phyloP scores from a whole-genome alignment of 2,888 invertebrate genomes.

The Phyllotreta striolata region DNA sequence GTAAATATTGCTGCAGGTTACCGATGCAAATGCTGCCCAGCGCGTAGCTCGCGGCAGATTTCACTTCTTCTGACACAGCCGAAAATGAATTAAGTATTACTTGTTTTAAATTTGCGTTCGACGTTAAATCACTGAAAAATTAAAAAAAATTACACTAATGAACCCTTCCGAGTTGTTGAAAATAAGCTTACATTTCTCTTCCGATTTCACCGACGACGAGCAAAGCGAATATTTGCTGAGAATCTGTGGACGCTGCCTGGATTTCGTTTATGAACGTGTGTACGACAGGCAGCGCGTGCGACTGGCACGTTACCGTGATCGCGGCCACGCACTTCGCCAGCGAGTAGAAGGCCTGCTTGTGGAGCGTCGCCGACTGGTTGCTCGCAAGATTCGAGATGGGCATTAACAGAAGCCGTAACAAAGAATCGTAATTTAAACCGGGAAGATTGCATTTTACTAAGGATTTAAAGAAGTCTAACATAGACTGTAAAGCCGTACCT shows the following conservation, averaged over 20 bases:
- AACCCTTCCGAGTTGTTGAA: too few relatives aligned
- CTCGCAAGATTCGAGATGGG: conserved; percentile 61
- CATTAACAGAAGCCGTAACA: conserved; percentile 76
- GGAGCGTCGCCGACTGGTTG: conserved; percentile 57
- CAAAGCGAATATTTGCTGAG: conserved; percentile 90
- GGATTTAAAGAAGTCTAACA: conserved; percentile 93
- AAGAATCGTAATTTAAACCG: conserved; percentile 77
- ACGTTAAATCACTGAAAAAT: conserved; percentile 75
- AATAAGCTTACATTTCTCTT: conserved; percentile 77
- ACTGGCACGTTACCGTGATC: conserved; percentile 78
- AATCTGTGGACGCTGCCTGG: conserved; percentile 74
- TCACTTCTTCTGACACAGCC: conserved; percentile 94
- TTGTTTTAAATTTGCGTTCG: conserved; percentile 76
- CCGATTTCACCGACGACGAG: conserved; percentile 98
- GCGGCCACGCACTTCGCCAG: conserved; percentile 97
- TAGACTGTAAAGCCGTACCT: conserved; percentile 90
- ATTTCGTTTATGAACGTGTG: conserved; percentile 76
- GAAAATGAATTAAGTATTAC: conserved; percentile 88
- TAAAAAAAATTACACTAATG: too few relatives aligned
- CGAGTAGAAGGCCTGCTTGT: conserved; percentile 88
- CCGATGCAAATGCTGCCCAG: conserved; percentile 96
- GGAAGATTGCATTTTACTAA: conserved; percentile 82
- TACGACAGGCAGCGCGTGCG: conserved; percentile 74
- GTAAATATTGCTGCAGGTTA: conserved; percentile 91
- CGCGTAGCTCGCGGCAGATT: conserved; percentile 96